phyloP scores from a whole-genome alignment of 2,113 vertebrate species.

The Cochlearius cochlearius region DNA sequence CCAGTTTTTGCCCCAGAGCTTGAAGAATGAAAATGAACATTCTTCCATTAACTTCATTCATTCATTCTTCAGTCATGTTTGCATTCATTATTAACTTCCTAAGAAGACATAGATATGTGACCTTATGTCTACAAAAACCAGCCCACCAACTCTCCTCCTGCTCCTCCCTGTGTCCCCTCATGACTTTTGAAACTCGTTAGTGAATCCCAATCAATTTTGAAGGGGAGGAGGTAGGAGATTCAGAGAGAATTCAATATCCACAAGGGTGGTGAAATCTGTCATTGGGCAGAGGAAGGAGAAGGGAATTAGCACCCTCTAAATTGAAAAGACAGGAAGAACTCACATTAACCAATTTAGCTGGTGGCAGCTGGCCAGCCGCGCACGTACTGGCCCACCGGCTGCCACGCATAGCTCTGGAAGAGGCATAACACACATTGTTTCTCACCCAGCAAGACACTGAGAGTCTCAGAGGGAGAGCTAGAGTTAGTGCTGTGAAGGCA shows the following conservation, averaged over 20 bases:
- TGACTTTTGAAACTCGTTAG: neutral
- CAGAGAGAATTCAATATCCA: neutral
- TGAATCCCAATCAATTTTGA: neutral
- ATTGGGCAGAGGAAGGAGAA: neutral
- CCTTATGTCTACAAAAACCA: neutral
- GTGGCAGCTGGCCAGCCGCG: neutral
- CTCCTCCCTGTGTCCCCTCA: neutral
- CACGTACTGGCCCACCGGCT: neutral
- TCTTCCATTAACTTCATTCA: neutral
- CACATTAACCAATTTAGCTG: neutral
- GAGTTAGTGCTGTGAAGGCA: neutral
- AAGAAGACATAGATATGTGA: neutral
- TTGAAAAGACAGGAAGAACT: neutral
- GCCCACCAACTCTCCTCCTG: neutral
- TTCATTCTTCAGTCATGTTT: neutral
- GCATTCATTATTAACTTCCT: neutral
- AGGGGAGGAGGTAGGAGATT: neutral
- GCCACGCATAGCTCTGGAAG: neutral
- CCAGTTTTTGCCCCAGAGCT: neutral
- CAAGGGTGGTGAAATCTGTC: neutral
- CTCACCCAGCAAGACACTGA: neutral
- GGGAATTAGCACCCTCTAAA: neutral
- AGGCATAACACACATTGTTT: neutral
- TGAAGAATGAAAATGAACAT: neutral
- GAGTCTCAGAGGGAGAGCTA: neutral